Conservation (phyloP, 2,797 vertebrate genomes). For the Acipenser oxyrinchus region DNA sequence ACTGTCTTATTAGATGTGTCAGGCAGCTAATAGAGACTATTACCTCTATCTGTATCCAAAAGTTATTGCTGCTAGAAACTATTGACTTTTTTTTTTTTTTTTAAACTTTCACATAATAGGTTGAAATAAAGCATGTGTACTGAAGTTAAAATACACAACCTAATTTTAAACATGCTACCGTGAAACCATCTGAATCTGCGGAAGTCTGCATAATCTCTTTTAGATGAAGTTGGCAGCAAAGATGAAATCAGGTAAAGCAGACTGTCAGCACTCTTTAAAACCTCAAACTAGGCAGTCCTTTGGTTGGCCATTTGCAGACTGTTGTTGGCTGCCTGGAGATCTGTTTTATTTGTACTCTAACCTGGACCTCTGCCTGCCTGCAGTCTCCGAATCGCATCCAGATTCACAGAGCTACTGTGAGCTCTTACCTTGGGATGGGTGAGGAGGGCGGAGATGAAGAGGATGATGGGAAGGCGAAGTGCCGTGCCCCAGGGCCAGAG, state of each 20-base stretch:
- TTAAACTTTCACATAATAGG: conserved; percentile 3
- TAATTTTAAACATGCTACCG: too few species aligned
- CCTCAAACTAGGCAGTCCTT: neutral
- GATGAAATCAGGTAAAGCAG: too few species aligned
- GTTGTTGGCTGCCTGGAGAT: neutral
- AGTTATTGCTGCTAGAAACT: neutral
- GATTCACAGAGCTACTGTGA: conserved; percentile 16
- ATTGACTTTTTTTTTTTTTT: conserved; percentile 9
- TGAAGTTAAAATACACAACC: too few species aligned
- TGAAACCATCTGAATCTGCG: too few species aligned
- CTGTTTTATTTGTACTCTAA: neutral
- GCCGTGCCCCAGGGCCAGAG: conserved; percentile 34
- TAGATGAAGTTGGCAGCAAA: too few species aligned
- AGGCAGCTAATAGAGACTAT: conserved; percentile 7
- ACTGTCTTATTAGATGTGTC: too few species aligned
- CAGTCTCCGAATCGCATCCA: neutral
- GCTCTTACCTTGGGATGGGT: conserved; percentile 33
- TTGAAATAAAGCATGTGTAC: too few species aligned
- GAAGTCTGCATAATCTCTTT: too few species aligned
- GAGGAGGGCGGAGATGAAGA: conserved; percentile 33
- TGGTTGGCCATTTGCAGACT: too few species aligned
- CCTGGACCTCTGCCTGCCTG: neutral
- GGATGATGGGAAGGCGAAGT: conserved; percentile 48
- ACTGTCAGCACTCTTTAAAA: too few species aligned
- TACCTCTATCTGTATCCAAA: neutral